Base-by-base conservation (phyloP, 2,797 vertebrate genomes). In the Anomalospiza imberbis region DNA sequence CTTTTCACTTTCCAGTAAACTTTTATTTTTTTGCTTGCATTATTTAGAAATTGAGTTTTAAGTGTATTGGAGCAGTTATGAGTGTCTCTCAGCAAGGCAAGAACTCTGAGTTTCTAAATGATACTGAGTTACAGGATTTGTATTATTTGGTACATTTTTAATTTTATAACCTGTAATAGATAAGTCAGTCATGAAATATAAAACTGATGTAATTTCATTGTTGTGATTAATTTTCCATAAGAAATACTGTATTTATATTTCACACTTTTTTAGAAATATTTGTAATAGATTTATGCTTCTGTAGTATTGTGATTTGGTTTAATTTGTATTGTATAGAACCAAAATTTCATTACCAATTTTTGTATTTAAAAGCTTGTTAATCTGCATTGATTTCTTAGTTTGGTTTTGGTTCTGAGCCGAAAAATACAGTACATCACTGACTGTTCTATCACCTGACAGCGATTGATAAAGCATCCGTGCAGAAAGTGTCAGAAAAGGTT, bases 401-500 rank as follows among this genome's bases (percentile, higher is more conserved):
- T 97, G 90, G 96, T 97, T 88, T 95, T 93, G 94, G 95, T 97
- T 97, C 85, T 95, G 89, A 95, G 86, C 82, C 70, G 73, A 97
- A 97, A 97, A 97, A 95, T 95, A 97, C 53, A 94, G 97, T 97
- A 94, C 89, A 96, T 97, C 96, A 95, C 95, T 92, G 95, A 87
- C 94, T 96, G 71, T 96, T 97, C 96, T 97, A 60, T 97, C 95
- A 97, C 96, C 95, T 97, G 98, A 97, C 97, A 97, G 97, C 85
- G 4, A 90, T 80, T 97, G 97, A 98, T 97, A 97, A 97, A 98
- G 97, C 96, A 88, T 97, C 97, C 17, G 54, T 96, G 96, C 95
- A 97, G 96, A 89, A 95, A 96, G 97, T 97, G 97, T 97, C 97
- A 97, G 97, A 96, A 97, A 98, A 98, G 97, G 98, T 98, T 98